Percentiles rank a stretch among this genome's conserved stretches.
These are phyloP conservation scores for Myodes glareolus DNA, from an alignment of 2,113 vertebrate genomes.

Conservation along the genomic window DNA sequence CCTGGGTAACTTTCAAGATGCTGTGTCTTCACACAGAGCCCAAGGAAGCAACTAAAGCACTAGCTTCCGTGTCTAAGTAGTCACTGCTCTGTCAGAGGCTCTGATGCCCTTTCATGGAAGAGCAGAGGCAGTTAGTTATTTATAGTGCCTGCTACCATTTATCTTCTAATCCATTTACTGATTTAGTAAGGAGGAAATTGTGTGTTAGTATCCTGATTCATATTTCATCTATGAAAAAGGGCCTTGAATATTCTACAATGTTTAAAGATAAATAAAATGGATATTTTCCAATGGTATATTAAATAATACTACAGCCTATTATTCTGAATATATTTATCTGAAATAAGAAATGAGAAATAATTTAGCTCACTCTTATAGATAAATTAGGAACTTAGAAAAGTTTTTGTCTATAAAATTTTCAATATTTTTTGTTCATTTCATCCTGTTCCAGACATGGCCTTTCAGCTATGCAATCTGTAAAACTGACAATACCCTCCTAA, in stretches of 20 bases:
- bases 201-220: constrained; percentile 15
- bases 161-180: constrained; percentile 24
- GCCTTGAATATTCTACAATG: neutral
- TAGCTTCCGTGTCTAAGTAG: neutral
- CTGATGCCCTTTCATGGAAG: neutral
- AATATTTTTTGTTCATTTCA: constrained; percentile 17
- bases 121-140: constrained; percentile 12
- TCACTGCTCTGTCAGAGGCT: neutral
- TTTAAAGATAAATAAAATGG: neutral
- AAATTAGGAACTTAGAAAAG: constrained; percentile 17
- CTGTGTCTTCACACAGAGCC: neutral
- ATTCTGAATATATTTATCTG: neutral
- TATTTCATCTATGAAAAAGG: constrained; percentile 18
- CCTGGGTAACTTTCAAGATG: neutral
- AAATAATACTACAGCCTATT: neutral
- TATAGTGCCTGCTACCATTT: constrained; percentile 7
- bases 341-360: constrained; percentile 3
- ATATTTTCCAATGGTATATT: neutral
- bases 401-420: neutral
- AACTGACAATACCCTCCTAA: neutral
- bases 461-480: constrained; percentile 38
- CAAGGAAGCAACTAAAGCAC: neutral
- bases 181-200: constrained; percentile 2
- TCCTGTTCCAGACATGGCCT: neutral
- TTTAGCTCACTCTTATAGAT: constrained; percentile 32